Percentiles rank a stretch among this genome's conserved stretches.
Evolutionary conservation across 2,888 invertebrate genomes (phyloP).

Genomic region (Ametastegia equiseti): DNA sequence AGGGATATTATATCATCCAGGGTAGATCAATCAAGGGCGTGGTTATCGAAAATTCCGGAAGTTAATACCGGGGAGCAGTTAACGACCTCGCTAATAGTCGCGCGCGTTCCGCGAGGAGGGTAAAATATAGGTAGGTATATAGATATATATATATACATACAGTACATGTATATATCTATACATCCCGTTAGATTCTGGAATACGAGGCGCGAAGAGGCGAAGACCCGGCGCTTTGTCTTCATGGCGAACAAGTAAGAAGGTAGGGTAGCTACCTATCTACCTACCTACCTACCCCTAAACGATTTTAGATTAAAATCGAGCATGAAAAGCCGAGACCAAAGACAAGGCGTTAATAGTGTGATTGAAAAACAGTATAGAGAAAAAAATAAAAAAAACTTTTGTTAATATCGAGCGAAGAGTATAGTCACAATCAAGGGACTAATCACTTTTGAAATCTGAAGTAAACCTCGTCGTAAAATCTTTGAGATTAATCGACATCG

Average conservation of each 20-base stretch:
- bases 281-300: constrained; percentile 21
- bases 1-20: constrained; percentile 41
- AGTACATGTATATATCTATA: background rate
- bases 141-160: background rate
- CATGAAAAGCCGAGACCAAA: background rate
- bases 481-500: too few relatives aligned
- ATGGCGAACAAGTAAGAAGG: background rate
- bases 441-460: too few relatives aligned
- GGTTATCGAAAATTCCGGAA: constrained; percentile 48
- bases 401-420: too few relatives aligned
- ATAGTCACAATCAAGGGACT: too few relatives aligned
- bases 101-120: background rate
- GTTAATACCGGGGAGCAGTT: constrained; percentile 46
- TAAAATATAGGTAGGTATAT: background rate
- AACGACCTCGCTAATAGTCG: constrained; percentile 48
- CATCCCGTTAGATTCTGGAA: constrained; percentile 5
- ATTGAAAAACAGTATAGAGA: background rate
- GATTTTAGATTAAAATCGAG: constrained; percentile 35
- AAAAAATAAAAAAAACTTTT: too few relatives aligned
- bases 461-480: too few relatives aligned
- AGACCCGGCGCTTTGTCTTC: background rate
- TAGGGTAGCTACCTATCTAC: background rate
- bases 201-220: background rate
- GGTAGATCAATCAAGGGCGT: constrained; percentile 44
- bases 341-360: background rate